phyloP scores from a whole-genome alignment of 2,797 vertebrate genomes.

The Nyctalus aviator region DNA sequence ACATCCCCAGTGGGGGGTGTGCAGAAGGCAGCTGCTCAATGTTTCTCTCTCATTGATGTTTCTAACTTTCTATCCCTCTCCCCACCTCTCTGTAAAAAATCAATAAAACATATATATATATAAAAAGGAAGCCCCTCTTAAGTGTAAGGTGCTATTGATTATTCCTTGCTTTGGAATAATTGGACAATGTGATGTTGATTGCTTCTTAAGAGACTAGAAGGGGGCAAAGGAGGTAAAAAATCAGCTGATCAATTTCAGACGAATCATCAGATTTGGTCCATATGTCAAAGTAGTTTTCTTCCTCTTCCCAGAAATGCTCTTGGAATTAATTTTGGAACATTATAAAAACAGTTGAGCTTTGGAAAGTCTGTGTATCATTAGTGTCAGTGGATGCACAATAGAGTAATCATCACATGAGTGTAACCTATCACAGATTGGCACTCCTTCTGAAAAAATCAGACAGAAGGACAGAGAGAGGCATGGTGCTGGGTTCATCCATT shows the following conservation, averaged over 20 bases:
- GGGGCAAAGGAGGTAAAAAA: conserved; percentile 17
- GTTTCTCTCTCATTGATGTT: no score
- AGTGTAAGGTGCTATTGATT: background rate
- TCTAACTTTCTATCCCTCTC: no score
- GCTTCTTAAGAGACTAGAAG: conserved; percentile 46
- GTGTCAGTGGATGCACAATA: conserved; percentile 73
- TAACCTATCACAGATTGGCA: conserved; percentile 76
- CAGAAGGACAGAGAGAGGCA: conserved; percentile 62
- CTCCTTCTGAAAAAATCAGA: conserved; percentile 62
- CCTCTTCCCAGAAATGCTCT: conserved; percentile 83
- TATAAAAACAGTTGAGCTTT: conserved; percentile 78
- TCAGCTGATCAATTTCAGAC: conserved; percentile 54
- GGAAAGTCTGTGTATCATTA: conserved; percentile 80
- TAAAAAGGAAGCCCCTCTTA: background rate
- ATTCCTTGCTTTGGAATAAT: background rate
- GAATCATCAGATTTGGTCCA: conserved; percentile 66
- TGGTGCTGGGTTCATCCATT: conserved; percentile 70
- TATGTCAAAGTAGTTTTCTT: conserved; percentile 77
- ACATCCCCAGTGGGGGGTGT: no score
- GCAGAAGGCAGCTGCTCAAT: no score
- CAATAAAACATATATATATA: no score
- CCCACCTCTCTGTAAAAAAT: no score
- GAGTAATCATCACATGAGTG: conserved; percentile 80
- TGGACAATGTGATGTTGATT: conserved; percentile 22
- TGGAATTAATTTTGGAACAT: conserved; percentile 79